Conservation (phyloP, 2,113 vertebrate genomes). For the Cacatua alba region DNA sequence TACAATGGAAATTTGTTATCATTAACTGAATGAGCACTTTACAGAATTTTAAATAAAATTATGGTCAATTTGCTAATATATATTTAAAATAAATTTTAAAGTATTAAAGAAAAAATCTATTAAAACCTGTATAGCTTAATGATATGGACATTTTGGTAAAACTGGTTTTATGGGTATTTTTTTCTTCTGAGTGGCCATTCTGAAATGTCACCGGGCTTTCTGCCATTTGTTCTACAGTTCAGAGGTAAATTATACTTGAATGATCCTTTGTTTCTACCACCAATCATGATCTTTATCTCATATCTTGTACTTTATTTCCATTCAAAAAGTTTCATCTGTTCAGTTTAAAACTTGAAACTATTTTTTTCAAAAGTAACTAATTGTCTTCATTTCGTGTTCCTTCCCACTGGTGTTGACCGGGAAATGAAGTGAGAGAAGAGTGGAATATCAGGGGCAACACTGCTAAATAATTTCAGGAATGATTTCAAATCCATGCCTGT, state of each 20-base stretch:
- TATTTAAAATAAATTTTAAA: constrained; percentile 54
- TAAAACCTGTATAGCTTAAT: constrained; percentile 30
- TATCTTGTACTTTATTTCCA: constrained; percentile 10
- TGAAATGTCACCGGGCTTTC: constrained; percentile 33
- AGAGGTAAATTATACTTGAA: constrained; percentile 65
- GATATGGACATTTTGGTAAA: constrained; percentile 59
- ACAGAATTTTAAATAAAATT: constrained; percentile 27
- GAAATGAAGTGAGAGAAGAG: background rate
- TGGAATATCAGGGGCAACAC: background rate
- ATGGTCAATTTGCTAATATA: constrained; percentile 47
- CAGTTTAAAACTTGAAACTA: background rate
- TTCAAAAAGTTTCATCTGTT: constrained; percentile 28
- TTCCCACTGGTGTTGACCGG: background rate
- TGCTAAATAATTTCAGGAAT: background rate
- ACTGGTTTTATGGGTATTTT: constrained; percentile 50
- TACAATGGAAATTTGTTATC: constrained; percentile 38
- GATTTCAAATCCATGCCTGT: background rate
- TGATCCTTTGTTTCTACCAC: constrained; percentile 23
- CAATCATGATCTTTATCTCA: constrained; percentile 28
- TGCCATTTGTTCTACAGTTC: constrained; percentile 30
- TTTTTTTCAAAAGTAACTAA: background rate
- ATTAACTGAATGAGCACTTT: constrained; percentile 61
- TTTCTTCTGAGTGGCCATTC: constrained; percentile 44
- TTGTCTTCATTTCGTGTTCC: background rate
- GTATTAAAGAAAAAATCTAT: constrained; percentile 19